Conservation (phyloP, 2,888 invertebrate genomes). For the Pterostichus madidus region DNA sequence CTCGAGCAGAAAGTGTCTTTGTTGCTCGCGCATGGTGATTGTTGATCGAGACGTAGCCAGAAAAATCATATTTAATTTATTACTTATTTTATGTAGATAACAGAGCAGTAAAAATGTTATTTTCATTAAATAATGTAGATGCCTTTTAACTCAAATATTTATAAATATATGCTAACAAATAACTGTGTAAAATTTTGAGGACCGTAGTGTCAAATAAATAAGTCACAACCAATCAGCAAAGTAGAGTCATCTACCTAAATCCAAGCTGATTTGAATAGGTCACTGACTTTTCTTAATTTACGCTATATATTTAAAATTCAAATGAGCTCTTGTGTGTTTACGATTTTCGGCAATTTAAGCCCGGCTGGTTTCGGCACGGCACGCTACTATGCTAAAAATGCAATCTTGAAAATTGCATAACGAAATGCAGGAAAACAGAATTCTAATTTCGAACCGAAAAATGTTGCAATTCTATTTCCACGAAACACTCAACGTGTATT, state of each 20-base stretch:
- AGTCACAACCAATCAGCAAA: constrained; percentile 32
- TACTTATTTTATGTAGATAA: no score
- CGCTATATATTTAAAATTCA: constrained; percentile 63
- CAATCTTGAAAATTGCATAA: constrained; percentile 60
- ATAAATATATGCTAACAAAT: no score
- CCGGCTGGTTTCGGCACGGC: constrained; percentile 4
- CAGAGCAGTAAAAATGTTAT: no score
- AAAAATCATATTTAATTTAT: no score
- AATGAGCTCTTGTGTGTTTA: constrained; percentile 34
- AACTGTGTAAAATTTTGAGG: constrained; percentile 5
- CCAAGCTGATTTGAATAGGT: constrained; percentile 59
- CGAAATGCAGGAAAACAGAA: constrained; percentile 55
- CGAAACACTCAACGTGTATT: constrained; percentile 56
- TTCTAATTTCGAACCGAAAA: constrained; percentile 56
- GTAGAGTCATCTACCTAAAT: constrained; percentile 45
- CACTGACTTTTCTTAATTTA: constrained; percentile 63
- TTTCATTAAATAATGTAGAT: no score
- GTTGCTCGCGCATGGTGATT: no score
- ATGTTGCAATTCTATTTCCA: constrained; percentile 63
- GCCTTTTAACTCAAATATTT: no score
- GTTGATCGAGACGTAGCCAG: no score
- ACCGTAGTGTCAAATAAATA: constrained; percentile 4
- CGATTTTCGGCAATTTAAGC: constrained; percentile 13
- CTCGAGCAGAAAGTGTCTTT: no score
- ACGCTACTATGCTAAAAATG: constrained; percentile 41